Base-by-base conservation (phyloP, 2,113 vertebrate genomes). In the Odontophorus gujanensis region DNA sequence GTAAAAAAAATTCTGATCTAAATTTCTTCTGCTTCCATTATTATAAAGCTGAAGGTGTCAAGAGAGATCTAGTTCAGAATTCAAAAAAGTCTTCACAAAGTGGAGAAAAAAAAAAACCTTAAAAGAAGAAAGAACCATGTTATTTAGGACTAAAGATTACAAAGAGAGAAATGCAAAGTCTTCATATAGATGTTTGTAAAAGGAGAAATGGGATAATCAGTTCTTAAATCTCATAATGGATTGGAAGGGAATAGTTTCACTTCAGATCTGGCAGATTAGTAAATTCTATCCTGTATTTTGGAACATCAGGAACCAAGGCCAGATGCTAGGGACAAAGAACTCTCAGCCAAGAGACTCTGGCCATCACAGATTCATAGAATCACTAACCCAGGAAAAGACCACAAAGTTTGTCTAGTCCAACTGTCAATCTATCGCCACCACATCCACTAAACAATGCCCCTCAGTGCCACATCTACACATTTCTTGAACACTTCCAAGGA, bases 281-380 rank as follows among this genome's bases (percentile, higher is more conserved):
- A 86, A 89, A 65, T 7, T 40, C 17, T 58, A 16, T 1, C 4
- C 34, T 22, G 2, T 59, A 18, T 48, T 75, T 84, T 53, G 14
- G 28, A 67, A 40, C 17, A 87, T 48, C 4, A 74, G 7, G 32
- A 82, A n/a, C 4, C 6, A 0, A 0, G 11, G 24, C 11, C 45
- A 87, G 36, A 53, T 38, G 2, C 3, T 51, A 7, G 16, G 14
- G 25, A 32, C 30, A 73, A 74, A 89, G 73, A 73, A 19, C 45
- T 65, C 16, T 74, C 20, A n/a, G 10, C 43, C 12, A 69, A 65
- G 50, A 34, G 9, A 26, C 3, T 57, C 18, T 55, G 26, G 10
- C 8, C 80, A 21, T 17, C 43, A 61, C 16, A 55, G 43, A 8
- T 26, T 4, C 36, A 6, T 50, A 15, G 18, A 51, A 51, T 26